Base-by-base conservation (phyloP, 2,888 invertebrate species). In the Galeopsomyia nigrocyanea region DNA sequence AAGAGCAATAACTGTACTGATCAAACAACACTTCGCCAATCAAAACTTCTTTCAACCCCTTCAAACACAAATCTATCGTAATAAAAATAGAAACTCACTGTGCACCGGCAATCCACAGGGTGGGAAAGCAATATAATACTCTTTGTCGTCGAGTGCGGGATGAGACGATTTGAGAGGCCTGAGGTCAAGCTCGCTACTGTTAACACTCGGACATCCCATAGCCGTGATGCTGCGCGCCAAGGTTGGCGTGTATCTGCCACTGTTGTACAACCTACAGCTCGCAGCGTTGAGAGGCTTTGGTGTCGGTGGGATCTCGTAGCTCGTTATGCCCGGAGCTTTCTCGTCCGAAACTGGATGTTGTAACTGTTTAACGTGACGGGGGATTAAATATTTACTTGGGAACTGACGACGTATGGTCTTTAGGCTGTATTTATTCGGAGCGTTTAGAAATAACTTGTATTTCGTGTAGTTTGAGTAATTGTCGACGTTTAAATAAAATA, bases 101-200 rank as follows among this genome's bases (percentile, higher is more conserved):
- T 87, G 83, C 72, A 89, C 82, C n/a, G 89, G 88, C 72, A 87
- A 80, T 76, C 89, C 89, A 22, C 88, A 88, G 5, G 88, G 88
- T 63, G 89, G 88, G 79, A 88, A 89, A 5, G 88, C 86, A 60
- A 89, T 89, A 77, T 89, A 89, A 80, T 88, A 88, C 62, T 87
- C 87, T 72, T 87, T 87, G 58, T 81, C 79, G 67, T 79, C 78
- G 47, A 80, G 80, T n/a, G 80, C 74, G 67, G 84, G 82, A 71
- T 84, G 84, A 3, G 84, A 79, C 6, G 84, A 81, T 68, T 83
- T 85, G 10, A 84, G 79, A 14, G 82, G 81, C 68, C 83, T 79
- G 61, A 78, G 74, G 7, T 80, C 82, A 31, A 81, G 76, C 26
- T 79, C 82, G 77, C 69, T 78, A 74, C 60, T 77, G 22, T 51